Conservation (phyloP, 2,888 invertebrate genomes). For the Fragum fragum region DNA sequence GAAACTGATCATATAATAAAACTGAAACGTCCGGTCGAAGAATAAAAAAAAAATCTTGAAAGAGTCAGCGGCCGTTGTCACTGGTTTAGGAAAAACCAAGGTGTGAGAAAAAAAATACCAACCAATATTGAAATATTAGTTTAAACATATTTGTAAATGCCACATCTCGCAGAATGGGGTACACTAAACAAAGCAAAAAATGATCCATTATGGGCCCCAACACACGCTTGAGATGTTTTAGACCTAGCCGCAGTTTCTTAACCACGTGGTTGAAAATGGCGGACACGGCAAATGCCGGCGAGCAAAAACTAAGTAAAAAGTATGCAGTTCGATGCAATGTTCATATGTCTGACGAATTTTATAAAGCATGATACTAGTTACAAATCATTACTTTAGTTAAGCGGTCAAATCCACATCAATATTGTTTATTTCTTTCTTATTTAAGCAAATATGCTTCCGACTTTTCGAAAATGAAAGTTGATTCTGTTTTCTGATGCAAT, state of each 20-base stretch:
- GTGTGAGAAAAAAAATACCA: too few species aligned
- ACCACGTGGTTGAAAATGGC: constrained; percentile 33
- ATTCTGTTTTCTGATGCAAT: constrained; percentile 21
- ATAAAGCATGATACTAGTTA: not conserved
- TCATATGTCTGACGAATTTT: not conserved
- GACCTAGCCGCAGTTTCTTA: not conserved
- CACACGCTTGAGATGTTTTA: too few species aligned
- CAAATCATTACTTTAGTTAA: too few species aligned
- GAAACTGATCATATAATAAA: too few species aligned
- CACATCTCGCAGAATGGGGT: not conserved
- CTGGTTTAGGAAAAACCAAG: too few species aligned
- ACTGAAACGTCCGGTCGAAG: too few species aligned
- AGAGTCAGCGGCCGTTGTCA: too few species aligned
- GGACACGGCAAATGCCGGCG: constrained; percentile 64
- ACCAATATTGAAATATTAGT: not conserved
- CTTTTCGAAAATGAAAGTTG: constrained; percentile 20
- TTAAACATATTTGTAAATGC: not conserved
- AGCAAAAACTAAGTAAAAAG: constrained; percentile 69
- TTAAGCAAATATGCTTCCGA: not conserved
- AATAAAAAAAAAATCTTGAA: too few species aligned
- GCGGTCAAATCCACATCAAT: not conserved
- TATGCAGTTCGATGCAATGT: constrained; percentile 30
- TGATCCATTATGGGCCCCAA: too few species aligned
- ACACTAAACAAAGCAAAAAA: not conserved
- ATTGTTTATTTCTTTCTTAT: not conserved